Base-by-base conservation (phyloP, 2,797 vertebrate genomes). In the Lutjanus campechanus region DNA sequence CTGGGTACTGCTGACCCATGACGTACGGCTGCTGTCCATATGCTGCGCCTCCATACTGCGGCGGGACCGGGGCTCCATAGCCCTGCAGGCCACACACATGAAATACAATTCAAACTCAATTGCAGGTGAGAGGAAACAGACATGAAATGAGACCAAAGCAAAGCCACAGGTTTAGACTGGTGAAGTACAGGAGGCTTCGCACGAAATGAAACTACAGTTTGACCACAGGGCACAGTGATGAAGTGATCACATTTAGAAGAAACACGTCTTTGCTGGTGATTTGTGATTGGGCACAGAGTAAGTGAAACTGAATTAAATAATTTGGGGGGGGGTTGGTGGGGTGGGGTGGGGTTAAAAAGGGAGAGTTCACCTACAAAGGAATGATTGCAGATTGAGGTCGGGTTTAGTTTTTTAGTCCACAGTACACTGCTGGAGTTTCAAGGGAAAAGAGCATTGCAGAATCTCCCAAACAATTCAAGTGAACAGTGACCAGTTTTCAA, bases 21-120 rank as follows among this genome's bases (percentile, higher is more conserved):
- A 61, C 25, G 20, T 90, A 78, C 0, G 40, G 61, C 25, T 88
- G 86, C 2, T 85, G 86, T 4, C 53, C 65, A 25, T 86, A 87
- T 3, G 15, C 44, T 19, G 2, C 51, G 0, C 56, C 73, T 40
- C 58, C 64, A 49, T 83, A 82, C 49, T 88, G 87, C 0, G 69
- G 73, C 0, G 77, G 50, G 4, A 20, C 10, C 0, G 77, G 50
- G 4, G 22, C 11, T 41, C 66, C 78, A 20, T 73, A 86, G 2
- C 61, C 91, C 86, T 89, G 78, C 25, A 68, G 40, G 40, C 20
- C 43, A 74, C 20, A 85, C 11, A 59, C 20, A 55, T 0, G 8
- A 19, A 63, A 40, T 0, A 50, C 16, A 56, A 46, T 7, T 69
- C 11, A 11, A 58, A 46, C 2, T 54, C 10, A 58, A 8, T 16